Percentiles rank a stretch among this genome's conserved stretches.
These are phyloP conservation scores for Neocrepidodera transversa DNA, from an alignment of 2,888 invertebrate genomes.

Conservation along the genomic window DNA sequence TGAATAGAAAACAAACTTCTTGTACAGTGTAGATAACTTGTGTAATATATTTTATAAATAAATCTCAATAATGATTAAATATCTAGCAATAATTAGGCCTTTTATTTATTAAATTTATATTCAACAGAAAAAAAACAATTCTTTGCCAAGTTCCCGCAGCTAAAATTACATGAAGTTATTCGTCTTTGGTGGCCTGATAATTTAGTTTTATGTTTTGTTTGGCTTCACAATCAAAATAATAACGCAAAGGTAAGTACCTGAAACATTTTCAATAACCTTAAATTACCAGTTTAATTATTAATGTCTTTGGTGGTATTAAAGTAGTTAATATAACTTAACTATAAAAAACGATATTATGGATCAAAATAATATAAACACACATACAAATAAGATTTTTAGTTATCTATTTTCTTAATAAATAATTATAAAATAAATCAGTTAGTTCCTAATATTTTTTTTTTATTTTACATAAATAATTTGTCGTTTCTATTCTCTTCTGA, in stretches of 20 bases:
- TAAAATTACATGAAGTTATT: neutral
- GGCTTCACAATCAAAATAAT: neutral
- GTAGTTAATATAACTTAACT: too few relatives aligned
- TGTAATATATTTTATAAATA: slow-evolving; percentile 64
- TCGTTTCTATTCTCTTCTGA: too few relatives aligned
- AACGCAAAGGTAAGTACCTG: neutral
- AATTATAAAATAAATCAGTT: too few relatives aligned
- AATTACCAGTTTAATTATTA: too few relatives aligned
- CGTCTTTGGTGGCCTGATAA: slow-evolving; percentile 2
- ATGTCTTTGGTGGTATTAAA: too few relatives aligned
- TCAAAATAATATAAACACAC: too few relatives aligned
- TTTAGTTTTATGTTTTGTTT: neutral
- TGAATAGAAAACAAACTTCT: slow-evolving; percentile 52
- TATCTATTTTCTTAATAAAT: too few relatives aligned
- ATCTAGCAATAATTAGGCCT: slow-evolving; percentile 57
- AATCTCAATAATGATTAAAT: slow-evolving; percentile 57
- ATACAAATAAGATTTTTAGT: too few relatives aligned
- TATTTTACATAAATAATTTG: too few relatives aligned
- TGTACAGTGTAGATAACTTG: slow-evolving; percentile 63
- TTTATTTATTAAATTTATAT: slow-evolving; percentile 9
- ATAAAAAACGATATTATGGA: too few relatives aligned
- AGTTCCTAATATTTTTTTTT: too few relatives aligned
- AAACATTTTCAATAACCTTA: too few relatives aligned
- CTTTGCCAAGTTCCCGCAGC: neutral
- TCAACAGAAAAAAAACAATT: neutral